Base-by-base conservation (phyloP, 2,113 vertebrate species). In the Cromileptes altivelis region DNA sequence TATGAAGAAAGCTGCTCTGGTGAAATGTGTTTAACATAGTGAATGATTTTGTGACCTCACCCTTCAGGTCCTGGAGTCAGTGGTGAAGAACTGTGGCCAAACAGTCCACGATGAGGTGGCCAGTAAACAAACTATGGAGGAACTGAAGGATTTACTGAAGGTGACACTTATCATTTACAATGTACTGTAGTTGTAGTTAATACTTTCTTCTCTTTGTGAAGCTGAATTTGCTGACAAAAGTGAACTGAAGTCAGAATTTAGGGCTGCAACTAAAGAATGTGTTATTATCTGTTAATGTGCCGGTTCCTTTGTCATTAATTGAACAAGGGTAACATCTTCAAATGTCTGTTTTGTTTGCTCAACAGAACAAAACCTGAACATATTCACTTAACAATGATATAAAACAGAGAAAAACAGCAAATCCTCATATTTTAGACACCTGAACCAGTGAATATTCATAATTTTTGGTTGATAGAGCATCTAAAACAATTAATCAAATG, bases 1-100 rank as follows among this genome's bases (percentile, higher is more conserved):
- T 33, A 17, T 9, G 3, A 14, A 19, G 6, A 52, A 64, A 3
- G 17, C 3, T 45, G 3, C 23, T 42, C 15, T 25, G 12, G 11
- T 74, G 15, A 63, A 75, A 27, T 49, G 4, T 58, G 62, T 18
- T 4, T 33, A 6, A 63, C 12, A 25, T 49, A 18, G 10, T 74
- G 40, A 15, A 49, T 65, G 64, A 14, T 70, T 6, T 60, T 37
- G 8, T 85, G 23, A 1, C 57, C 57, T 88, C 42, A 1, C 40
- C n/a, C 40, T 79, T 27, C 89, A 99, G 98, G 98, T 99, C 23
- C 95, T 99, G 94, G 98, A 99, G 91, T 99, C 98, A 0, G 97
- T 99, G 70, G 98, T 99, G 80, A 99, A 99, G 94, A 99, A 99
- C 92, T 99, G 98, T 58, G 98, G 98, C 6, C 98, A 99, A 87